Evolutionary conservation across 2,797 vertebrate species (phyloP), one percentile per base, ranked within the genome.

Genomic region (Psittacula derbiana): DNA sequence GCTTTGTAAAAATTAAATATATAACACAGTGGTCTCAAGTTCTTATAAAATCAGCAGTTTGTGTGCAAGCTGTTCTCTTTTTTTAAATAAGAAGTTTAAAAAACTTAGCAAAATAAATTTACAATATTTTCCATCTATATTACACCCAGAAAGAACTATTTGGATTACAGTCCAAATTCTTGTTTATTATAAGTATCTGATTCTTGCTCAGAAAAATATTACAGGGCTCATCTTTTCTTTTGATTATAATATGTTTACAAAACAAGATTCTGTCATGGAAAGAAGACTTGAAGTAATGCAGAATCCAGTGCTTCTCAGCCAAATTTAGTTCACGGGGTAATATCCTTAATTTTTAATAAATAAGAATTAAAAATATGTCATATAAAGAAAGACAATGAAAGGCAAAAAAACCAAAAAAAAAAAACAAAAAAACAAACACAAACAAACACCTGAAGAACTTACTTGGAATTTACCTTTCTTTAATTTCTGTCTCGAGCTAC

Each of bases 401-500:
- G n/a, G 33, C 14, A 16, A 55, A 55, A 55, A 43, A 43, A 18
- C 12, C 40, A 12, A 13, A 16, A 43, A 33, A 2, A 30, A 27
- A 25, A 12, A 31, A 10, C 36, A 38, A 11, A 27, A 49, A 28
- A 50, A 17, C 6, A 50, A 50, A 16, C 49, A 27, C 53, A n/a
- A 57, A 2, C 3, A 40, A 69, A 24, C 10, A 16, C 7, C 3
- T 4, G 19, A 43, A 13, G 15, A 16, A 7, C 2, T 6, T 27
- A 53, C 8, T 23, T 6, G 11, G 61, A 27, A 19, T 61, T 40
- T 40, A 27, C 27, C 38, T 61, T 72, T 62, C 17, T 64, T 65
- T 23, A 44, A 30, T 60, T 88, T 82, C 53, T 64, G 5, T 75
- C 62, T n/a, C 28, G 70, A 73, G 19, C 4, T 75, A 79, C 16